Base-by-base conservation (phyloP, 2,888 invertebrate species). In the Adelognathus sp. region DNA sequence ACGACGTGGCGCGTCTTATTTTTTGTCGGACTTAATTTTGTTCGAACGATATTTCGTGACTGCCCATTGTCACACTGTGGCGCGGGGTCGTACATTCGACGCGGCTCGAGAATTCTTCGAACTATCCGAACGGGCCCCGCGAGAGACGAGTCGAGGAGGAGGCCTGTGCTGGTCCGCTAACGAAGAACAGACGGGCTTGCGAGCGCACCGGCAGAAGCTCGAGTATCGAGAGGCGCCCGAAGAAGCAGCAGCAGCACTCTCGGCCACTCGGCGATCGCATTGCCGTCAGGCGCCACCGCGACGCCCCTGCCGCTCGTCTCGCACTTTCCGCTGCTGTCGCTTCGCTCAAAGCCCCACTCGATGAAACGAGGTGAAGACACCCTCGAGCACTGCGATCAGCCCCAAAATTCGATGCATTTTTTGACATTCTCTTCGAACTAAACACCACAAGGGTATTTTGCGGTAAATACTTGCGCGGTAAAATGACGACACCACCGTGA, bases 221-320 rank as follows among this genome's bases (percentile, higher is more conserved):
- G 78, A 79, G 74, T 74, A 64, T 74, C 66, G 44, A 24, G 70
- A 58, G 74, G 70, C 78, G 78, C 74, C 46, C 78, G 64, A 74
- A 78, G 54, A 64, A 69, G 67, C 52, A 61, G 60, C 24, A 69
- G n/a, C n/a, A n/a, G n/a, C n/a, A n/a, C n/a, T n/a, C 63, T 78
- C 77, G 69, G 77, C 46, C 69, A 69, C 73, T 73, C 74, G 74
- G 44, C 64, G 70, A 79, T 71, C 66, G 66, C 70, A 79, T 75
- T 79, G 74, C 70, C 78, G 78, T 79, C 74, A 79, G 78, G 78
- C 78, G 78, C 78, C 78, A 75, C 78, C 78, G 78, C 54, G 78
- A 58, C 74, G 74, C 66, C 72, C 66, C 69, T 39, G 60, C 27
- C n/a, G 39, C 24, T 36, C 18, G 3, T 11, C 3, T 11, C n/a